phyloP scores from a whole-genome alignment of 2,113 vertebrate species.

The Saimiri boliviensis region DNA sequence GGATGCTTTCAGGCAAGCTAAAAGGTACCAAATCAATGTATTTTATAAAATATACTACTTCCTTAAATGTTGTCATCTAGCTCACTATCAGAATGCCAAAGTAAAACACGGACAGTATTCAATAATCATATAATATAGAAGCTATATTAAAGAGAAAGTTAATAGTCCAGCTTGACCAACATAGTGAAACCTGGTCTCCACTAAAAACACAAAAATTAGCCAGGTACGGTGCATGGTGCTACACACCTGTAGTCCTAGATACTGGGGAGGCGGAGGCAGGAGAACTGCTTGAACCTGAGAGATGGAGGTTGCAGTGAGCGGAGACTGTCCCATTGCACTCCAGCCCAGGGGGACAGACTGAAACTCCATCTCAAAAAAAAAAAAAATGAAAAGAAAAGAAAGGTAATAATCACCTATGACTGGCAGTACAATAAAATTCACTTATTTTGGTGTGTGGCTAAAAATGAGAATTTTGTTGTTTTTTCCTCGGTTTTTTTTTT shows the following conservation, averaged over 20 bases:
- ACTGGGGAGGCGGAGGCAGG: neutral
- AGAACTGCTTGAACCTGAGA: neutral
- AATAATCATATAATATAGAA: neutral
- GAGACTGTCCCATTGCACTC: neutral
- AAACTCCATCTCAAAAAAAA: neutral
- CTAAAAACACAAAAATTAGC: neutral
- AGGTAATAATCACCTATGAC: neutral
- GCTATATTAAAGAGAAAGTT: neutral
- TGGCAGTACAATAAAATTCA: conserved; percentile 1
- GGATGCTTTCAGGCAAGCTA: neutral
- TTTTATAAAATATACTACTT: conserved; percentile 27
- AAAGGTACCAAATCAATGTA: neutral
- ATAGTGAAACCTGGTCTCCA: neutral
- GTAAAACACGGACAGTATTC: neutral
- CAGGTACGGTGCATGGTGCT: neutral
- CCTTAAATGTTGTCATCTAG: neutral
- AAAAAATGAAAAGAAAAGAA: neutral
- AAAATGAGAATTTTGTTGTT: neutral
- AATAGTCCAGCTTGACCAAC: neutral
- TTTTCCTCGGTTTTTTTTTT: no score
- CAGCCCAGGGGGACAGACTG: neutral
- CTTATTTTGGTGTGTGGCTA: neutral
- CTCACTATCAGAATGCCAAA: neutral
- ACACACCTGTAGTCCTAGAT: neutral
- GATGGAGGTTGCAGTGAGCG: neutral